These are phyloP conservation scores for Leptinotarsa rubiginosa DNA, from an alignment of 2,888 invertebrate genomes.

Conservation along the genomic window DNA sequence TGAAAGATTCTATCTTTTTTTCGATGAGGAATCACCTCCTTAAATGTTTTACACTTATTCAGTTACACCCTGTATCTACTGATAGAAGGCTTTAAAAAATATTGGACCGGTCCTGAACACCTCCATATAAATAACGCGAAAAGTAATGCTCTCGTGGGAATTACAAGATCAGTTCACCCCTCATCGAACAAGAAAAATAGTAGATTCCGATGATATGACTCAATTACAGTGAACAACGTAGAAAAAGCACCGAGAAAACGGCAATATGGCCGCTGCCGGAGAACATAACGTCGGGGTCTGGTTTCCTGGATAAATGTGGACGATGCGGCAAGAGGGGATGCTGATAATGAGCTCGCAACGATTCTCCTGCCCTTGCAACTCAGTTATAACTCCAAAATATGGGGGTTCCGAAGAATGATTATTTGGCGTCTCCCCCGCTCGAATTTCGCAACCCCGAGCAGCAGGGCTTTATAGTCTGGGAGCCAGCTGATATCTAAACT, in stretches of 20 bases:
- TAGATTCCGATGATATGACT: not conserved
- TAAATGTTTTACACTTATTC: too few relatives aligned
- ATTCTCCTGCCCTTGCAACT: slow-evolving; percentile 41
- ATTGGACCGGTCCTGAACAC: too few relatives aligned
- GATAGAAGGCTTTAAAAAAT: too few relatives aligned
- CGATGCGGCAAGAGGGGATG: slow-evolving; percentile 17
- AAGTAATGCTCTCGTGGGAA: not conserved
- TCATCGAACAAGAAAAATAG: not conserved
- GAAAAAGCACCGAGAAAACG: slow-evolving; percentile 10
- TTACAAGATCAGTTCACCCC: not conserved
- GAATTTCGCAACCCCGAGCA: slow-evolving; percentile 1
- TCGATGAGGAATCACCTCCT: too few relatives aligned
- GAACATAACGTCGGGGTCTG: slow-evolving; percentile 16
- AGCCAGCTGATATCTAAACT: not conserved
- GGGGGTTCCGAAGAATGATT: slow-evolving; percentile 60
- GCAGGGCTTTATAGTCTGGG: not conserved
- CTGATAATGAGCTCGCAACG: slow-evolving; percentile 28
- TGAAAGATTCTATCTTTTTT: too few relatives aligned
- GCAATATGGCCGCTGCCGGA: slow-evolving; percentile 14
- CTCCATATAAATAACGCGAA: too few relatives aligned
- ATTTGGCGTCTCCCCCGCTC: slow-evolving; percentile 49
- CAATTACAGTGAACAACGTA: slow-evolving; percentile 3
- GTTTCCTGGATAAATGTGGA: slow-evolving; percentile 16
- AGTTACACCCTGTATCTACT: too few relatives aligned
- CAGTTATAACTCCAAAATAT: slow-evolving; percentile 62